Base-by-base conservation (phyloP, 2,113 vertebrate species). In the Osmerus mordax region DNA sequence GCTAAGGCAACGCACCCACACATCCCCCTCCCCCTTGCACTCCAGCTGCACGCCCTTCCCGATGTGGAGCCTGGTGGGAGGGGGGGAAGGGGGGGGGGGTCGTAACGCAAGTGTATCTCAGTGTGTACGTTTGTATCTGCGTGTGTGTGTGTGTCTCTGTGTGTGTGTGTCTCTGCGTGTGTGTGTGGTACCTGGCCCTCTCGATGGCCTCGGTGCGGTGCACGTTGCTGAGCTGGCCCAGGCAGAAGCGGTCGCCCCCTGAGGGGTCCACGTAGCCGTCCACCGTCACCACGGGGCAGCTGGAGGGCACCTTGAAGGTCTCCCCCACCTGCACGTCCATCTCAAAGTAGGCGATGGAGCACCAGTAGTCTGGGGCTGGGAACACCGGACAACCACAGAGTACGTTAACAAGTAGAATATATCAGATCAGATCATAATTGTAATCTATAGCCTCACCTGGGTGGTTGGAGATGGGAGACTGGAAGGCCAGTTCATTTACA, bases 261-360 rank as follows among this genome's bases (percentile, higher is more conserved):
- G 97, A 99, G 36, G 97, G 97, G 87, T 98, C 97, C 83, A 99
- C 96, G 0, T 99, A 99, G 11, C 97, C 97, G 58, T 99, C 97
- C 58, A 99, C 97, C 1, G 97, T 99, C 64, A 99, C 97, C n/a
- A 96, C 83, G 0, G 96, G 96, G 76, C 97, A 99, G 79, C 93
- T 98, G 14, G 96, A 97, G 64, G 95, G 97, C 76, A 99, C 97
- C 84, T 99, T 99, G 81, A 99, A 99, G 0, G 96, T 99, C 83
- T 99, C 97, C 23, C 97, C 97, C 13, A 98, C 97, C 87, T 99
- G 97, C 70, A 99, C 96, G 2, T 99, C 97, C 97, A 99, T 99
- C 91, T 99, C 97, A 86, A 99, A 99, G 81, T 99, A 99, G 1
- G 97, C 97, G 18, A 99, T 97, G 67, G 97, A 99, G 90, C 97